phyloP scores from a whole-genome alignment of 2,113 vertebrate species.

The Hippocampus abdominalis region DNA sequence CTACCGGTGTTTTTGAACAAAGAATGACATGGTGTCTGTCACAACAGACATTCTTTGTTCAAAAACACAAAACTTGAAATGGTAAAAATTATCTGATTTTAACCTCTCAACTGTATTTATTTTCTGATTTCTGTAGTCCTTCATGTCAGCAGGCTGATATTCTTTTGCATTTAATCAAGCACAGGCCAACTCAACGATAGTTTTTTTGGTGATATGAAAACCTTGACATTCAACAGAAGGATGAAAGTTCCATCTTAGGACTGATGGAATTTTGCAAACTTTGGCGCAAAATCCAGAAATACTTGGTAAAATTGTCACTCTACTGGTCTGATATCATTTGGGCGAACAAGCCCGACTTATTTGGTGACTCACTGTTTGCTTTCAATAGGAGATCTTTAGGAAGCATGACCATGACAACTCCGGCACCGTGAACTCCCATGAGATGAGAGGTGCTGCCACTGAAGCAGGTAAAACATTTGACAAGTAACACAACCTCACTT shows the following conservation, averaged over 20 bases:
- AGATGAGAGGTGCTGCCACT: constrained; percentile 55
- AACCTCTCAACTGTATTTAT: no score
- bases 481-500: not conserved
- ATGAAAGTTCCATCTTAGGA: constrained; percentile 65
- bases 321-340: not conserved
- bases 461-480: constrained; percentile 52
- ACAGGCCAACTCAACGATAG: no score
- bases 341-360: not conserved
- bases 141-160: no score
- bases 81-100: no score
- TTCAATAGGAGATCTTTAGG: constrained; percentile 56
- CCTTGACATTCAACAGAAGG: constrained; percentile 62
- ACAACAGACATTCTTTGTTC: no score
- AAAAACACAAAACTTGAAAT: no score
- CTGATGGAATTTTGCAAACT: constrained; percentile 66
- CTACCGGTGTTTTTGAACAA: no score
- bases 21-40: not conserved
- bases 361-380: not conserved
- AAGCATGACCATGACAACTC: constrained; percentile 52
- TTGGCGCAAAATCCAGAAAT: constrained; percentile 73
- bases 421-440: constrained; percentile 62
- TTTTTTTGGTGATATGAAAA: not conserved
- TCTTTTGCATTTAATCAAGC: no score
- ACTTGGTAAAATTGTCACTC: constrained; percentile 54
- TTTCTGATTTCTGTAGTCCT: no score